Percentiles rank a stretch among this genome's conserved stretches.
These are phyloP conservation scores for Pelobates cultripes DNA, from an alignment of 2,797 vertebrate genomes.

Conservation along the genomic window DNA sequence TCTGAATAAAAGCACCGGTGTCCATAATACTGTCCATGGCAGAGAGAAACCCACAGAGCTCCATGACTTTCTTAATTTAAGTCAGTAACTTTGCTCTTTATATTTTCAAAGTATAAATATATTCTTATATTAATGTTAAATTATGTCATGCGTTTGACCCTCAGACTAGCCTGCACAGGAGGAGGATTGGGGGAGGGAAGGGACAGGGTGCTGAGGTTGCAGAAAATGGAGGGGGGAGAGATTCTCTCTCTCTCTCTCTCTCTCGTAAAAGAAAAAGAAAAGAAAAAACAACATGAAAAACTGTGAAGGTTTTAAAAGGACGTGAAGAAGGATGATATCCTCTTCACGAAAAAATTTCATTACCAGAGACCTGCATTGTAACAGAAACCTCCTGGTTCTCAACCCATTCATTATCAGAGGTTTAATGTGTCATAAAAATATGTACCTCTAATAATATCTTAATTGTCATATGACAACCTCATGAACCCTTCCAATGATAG, in stretches of 20 bases:
- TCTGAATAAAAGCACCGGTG: neutral
- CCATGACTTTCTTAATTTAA: neutral
- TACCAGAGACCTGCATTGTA: constrained; percentile 16
- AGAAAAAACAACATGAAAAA: neutral
- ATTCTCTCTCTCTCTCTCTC: no score
- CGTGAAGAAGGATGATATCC: neutral
- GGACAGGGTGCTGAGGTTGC: constrained; percentile 44
- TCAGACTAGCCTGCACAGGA: neutral
- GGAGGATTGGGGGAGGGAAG: neutral
- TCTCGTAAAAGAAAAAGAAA: constrained; percentile 7
- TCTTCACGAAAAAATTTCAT: constrained; percentile 5
- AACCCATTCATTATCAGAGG: neutral
- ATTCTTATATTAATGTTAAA: neutral
- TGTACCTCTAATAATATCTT: neutral
- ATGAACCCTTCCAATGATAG: neutral
- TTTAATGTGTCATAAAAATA: neutral
- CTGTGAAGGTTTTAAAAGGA: constrained; percentile 16
- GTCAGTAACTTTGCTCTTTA: neutral
- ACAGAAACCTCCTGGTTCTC: neutral
- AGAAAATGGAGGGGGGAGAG: constrained; percentile 7
- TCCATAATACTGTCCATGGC: neutral
- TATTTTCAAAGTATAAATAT: neutral
- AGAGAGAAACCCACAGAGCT: neutral
- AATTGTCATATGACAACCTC: neutral
- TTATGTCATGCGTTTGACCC: neutral